phyloP scores from a whole-genome alignment of 2,113 vertebrate species.

The Siniperca knerii region DNA sequence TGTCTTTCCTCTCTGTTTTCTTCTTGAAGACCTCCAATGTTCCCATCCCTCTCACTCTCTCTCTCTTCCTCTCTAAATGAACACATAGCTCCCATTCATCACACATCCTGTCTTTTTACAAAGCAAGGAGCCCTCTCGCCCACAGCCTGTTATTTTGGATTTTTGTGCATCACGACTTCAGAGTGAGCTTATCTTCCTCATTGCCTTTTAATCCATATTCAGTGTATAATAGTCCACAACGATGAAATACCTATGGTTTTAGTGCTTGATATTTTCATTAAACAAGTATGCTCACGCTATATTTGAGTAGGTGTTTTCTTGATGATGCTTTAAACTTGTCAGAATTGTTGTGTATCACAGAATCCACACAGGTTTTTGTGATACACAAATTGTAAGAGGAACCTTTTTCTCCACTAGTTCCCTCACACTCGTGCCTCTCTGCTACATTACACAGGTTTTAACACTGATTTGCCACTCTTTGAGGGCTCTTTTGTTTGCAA shows the following conservation, averaged over 20 bases:
- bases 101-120: conserved; percentile 23
- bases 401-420: conserved; percentile 54
- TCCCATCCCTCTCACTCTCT: background rate
- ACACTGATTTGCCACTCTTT: conserved; percentile 47
- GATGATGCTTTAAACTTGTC: background rate
- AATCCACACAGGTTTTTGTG: background rate
- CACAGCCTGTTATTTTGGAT: background rate
- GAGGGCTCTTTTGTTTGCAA: conserved; percentile 30
- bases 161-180: background rate
- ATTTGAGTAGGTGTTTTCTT: background rate
- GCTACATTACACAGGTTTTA: conserved; percentile 49
- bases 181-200: conserved; percentile 3
- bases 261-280: background rate
- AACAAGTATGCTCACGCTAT: background rate
- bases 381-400: conserved; percentile 20
- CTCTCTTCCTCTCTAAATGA: conserved; percentile 19
- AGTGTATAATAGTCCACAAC: background rate
- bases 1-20: conserved; percentile 18
- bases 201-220: background rate
- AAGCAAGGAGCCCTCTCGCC: conserved; percentile 13
- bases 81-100: conserved; percentile 23
- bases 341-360: no score
- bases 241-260: background rate
- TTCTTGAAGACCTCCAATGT: conserved; percentile 10
- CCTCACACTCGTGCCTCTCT: conserved; percentile 24